Evolutionary conservation across 2,113 vertebrate species (phyloP).

Genomic region (Columba janthina): DNA sequence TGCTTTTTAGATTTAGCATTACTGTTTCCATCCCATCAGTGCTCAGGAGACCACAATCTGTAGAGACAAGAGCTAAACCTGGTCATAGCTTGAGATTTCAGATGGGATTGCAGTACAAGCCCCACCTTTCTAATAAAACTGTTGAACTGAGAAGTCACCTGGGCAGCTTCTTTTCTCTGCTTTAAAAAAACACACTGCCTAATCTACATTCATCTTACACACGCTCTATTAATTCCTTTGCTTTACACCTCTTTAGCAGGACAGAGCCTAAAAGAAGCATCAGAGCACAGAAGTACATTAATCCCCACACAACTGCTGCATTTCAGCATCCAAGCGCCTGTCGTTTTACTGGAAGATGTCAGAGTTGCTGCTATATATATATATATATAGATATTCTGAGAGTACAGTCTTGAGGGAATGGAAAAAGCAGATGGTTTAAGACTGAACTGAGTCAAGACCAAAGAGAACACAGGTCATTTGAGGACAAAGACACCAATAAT

Average conservation of each 20-base stretch:
- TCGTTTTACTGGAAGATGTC: background rate
- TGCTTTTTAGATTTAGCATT: background rate
- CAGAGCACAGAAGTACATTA: background rate
- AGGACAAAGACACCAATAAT: constrained; percentile 4
- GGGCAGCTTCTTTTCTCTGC: background rate
- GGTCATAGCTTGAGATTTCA: fast-evolving
- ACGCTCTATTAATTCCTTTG: background rate
- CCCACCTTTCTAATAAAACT: fast-evolving
- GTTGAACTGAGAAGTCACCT: background rate
- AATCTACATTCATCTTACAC: background rate
- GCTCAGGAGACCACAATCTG: background rate
- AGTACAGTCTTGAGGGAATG: background rate
- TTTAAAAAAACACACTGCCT: background rate
- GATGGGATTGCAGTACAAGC: background rate
- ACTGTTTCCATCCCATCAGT: background rate
- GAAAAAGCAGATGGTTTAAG: constrained; percentile 23
- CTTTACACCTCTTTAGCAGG: background rate
- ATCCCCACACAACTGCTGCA: background rate
- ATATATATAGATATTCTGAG: background rate
- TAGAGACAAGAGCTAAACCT: background rate
- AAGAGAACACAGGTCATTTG: constrained; percentile 12
- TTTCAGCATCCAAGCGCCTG: background rate
- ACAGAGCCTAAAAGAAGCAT: background rate
- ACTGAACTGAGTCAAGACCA: background rate
- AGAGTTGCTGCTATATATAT: background rate